A percentile compares a stretch with the other conserved stretches of the same genome.
These are phyloP conservation scores for Opisthograptis luteolata DNA, from an alignment of 2,888 invertebrate species.

Conservation along the genomic window DNA sequence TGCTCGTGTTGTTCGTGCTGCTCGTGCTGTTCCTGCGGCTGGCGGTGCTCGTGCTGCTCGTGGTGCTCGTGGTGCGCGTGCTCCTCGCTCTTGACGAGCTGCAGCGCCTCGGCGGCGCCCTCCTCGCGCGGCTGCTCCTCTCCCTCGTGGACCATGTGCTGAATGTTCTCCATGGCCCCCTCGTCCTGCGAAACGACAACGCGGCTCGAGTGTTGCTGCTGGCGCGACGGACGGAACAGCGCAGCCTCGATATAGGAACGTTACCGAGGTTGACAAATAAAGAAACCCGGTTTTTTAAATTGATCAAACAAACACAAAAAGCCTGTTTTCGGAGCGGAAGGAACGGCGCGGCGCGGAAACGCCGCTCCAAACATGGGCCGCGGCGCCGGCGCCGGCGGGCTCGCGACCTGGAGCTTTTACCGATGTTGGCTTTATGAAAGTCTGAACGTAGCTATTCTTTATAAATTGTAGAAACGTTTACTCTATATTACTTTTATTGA, in stretches of 20 bases:
- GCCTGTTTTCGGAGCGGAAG: conserved; percentile 61
- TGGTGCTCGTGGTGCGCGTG: conserved; percentile 34
- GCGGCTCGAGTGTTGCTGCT: not conserved
- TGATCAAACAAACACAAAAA: conserved; percentile 15
- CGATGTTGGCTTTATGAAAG: not conserved
- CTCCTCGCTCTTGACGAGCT: conserved; percentile 72
- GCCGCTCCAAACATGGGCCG: conserved; percentile 25
- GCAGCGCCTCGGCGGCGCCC: conserved; percentile 61
- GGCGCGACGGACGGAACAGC: not conserved
- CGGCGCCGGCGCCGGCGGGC: conserved; percentile 24
- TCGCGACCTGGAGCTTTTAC: not conserved
- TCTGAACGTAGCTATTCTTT: not conserved
- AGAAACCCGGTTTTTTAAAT: conserved; percentile 8
- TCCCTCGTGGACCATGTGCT: conserved; percentile 46
- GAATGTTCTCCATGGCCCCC: conserved; percentile 58
- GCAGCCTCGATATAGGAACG: not conserved
- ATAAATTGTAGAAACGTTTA: no score
- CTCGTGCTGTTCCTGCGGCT: conserved; percentile 19
- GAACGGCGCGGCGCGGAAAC: conserved; percentile 46
- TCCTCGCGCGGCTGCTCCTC: conserved; percentile 51
- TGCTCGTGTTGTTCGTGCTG: conserved; percentile 8
- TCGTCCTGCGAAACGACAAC: conserved; percentile 22
- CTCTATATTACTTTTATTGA: no score
- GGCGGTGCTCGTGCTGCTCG: conserved; percentile 11
- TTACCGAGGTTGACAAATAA: conserved; percentile 9